phyloP scores from a whole-genome alignment of 2,113 vertebrate species.

The Coregonus clupeaformis region DNA sequence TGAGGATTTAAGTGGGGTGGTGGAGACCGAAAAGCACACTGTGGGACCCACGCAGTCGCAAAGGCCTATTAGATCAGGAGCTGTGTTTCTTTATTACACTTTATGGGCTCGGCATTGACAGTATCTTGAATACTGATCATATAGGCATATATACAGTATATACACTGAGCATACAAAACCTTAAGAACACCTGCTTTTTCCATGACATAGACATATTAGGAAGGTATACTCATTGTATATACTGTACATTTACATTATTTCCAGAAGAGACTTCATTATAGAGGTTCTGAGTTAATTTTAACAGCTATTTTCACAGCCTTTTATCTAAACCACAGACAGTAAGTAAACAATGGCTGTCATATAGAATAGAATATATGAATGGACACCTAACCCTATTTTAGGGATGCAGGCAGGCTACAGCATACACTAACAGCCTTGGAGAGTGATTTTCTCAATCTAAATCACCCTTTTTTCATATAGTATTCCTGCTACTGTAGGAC shows the following conservation, averaged over 20 bases:
- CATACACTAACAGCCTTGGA: too few species aligned
- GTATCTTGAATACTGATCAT: not conserved
- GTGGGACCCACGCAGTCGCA: conserved; percentile 36
- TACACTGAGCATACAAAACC: not conserved
- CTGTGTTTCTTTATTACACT: not conserved
- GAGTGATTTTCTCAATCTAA: too few species aligned
- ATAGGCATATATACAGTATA: not conserved
- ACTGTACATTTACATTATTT: not conserved
- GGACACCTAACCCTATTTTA: not conserved
- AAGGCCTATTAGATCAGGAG: not conserved
- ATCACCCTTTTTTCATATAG: too few species aligned
- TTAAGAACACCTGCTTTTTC: too few species aligned
- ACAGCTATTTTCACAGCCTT: not conserved
- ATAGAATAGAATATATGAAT: not conserved
- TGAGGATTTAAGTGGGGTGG: conserved; percentile 57
- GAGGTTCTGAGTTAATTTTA: not conserved
- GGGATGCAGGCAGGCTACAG: not conserved
- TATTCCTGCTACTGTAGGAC: too few species aligned
- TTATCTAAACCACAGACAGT: not conserved
- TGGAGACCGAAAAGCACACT: conserved; percentile 38
- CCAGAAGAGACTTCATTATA: conserved; percentile 7
- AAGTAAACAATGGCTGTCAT: not conserved
- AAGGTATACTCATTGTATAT: not conserved
- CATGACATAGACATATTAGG: too few species aligned
- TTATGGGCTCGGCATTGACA: not conserved